Evolutionary conservation across 2,888 invertebrate species (phyloP).

Genomic region (Chirona hameri): DNA sequence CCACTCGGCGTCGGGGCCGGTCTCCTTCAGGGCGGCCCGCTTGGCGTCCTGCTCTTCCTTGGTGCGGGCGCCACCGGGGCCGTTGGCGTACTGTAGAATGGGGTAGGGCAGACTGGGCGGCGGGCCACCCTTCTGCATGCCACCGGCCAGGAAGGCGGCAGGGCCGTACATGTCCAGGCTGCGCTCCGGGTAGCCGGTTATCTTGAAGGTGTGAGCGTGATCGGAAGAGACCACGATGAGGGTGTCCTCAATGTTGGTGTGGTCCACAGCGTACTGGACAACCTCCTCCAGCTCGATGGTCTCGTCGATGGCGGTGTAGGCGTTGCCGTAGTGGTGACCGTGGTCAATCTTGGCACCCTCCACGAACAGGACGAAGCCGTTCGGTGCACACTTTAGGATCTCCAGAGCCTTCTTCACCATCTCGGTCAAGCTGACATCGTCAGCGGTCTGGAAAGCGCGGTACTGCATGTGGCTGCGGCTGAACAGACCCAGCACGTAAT

Average conservation of each 20-base stretch:
- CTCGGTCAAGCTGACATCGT: constrained; percentile 11
- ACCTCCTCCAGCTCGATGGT: constrained; percentile 23
- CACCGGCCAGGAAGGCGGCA: constrained; percentile 38
- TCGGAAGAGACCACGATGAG: constrained; percentile 73
- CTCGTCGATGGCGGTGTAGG: constrained; percentile 60
- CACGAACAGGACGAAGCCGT: constrained; percentile 2
- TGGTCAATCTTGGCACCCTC: constrained; percentile 56
- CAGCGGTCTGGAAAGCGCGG: constrained; percentile 9
- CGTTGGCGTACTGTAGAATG: constrained; percentile 11
- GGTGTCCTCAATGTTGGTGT: constrained; percentile 55
- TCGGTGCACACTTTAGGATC: constrained; percentile 2
- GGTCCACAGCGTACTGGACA: background rate
- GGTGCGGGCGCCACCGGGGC: background rate
- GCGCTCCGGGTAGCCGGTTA: constrained; percentile 68
- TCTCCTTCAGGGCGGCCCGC: background rate
- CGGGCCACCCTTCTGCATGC: background rate
- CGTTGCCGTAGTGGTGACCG: constrained; percentile 76
- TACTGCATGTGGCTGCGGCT: constrained; percentile 1
- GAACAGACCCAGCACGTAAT: constrained; percentile 26
- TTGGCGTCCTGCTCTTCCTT: background rate
- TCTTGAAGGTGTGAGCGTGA: constrained; percentile 71
- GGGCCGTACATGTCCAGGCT: constrained; percentile 68
- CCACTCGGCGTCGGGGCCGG: background rate
- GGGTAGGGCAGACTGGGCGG: constrained; percentile 6
- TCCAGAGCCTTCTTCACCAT: constrained; percentile 27